A percentile compares a stretch with the other conserved stretches of the same genome.
Conservation (phyloP, 1,140 invertebrate species). For the Apis dorsata region DNA sequence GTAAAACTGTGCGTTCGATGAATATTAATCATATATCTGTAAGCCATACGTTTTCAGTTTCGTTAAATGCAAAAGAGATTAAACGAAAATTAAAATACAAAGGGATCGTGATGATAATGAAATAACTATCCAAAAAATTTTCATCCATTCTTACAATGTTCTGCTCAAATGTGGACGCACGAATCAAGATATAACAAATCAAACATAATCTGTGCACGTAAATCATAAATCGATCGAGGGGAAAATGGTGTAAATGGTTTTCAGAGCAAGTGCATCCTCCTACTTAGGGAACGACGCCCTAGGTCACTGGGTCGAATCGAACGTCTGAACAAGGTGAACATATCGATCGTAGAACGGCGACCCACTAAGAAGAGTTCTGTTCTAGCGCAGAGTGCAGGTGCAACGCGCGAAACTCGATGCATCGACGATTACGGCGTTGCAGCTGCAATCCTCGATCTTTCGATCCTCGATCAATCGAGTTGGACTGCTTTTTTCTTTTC, state of each 20-base stretch:
- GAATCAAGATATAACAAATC: neutral
- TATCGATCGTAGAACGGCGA: constrained; percentile 64
- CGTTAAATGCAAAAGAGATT: too few relatives aligned
- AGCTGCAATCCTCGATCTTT: constrained; percentile 42
- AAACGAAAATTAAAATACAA: too few relatives aligned
- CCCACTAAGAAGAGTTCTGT: constrained; percentile 52
- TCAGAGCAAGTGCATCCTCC: constrained; percentile 46
- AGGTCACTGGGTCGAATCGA: constrained; percentile 52
- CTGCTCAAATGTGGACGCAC: too few relatives aligned
- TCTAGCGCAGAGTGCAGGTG: constrained; percentile 57
- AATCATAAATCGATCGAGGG: neutral
- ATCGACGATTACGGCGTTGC: constrained; percentile 14
- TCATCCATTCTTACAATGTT: too few relatives aligned
- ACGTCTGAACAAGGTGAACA: constrained; percentile 66
- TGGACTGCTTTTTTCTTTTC: neutral
- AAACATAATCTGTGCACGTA: neutral
- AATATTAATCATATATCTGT: too few relatives aligned
- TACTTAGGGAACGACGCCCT: constrained; percentile 43
- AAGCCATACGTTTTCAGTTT: too few relatives aligned
- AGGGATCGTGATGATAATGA: too few relatives aligned
- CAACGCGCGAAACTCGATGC: constrained; percentile 43
- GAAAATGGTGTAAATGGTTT: constrained; percentile 5
- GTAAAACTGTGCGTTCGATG: too few relatives aligned
- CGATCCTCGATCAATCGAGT: neutral
- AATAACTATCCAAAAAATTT: too few relatives aligned